Percentiles rank a stretch among this genome's conserved stretches.
phyloP scores from a whole-genome alignment of 2,888 invertebrate genomes.

The Coelinius sp. region DNA sequence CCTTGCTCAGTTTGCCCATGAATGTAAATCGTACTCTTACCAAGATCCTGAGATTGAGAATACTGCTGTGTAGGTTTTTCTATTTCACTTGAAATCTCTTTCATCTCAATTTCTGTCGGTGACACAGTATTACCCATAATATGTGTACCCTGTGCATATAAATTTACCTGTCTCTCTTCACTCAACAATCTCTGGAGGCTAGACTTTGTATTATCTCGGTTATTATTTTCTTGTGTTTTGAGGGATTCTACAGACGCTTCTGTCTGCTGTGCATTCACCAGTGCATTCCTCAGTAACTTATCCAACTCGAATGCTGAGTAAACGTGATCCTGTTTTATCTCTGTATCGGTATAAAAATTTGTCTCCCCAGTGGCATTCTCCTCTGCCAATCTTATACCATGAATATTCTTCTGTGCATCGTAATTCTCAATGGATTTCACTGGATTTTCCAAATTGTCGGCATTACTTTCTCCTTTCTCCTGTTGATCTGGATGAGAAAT shows the following conservation, averaged over 20 bases:
- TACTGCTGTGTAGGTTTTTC: slow-evolving; percentile 1
- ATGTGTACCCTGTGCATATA: slow-evolving; percentile 65
- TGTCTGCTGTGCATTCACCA: background rate
- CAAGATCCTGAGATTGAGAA: background rate
- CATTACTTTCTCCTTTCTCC: slow-evolving; percentile 24
- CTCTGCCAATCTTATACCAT: background rate
- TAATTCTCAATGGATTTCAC: slow-evolving; percentile 3
- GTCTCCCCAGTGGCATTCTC: background rate
- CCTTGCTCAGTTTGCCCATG: background rate
- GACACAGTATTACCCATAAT: slow-evolving; percentile 67
- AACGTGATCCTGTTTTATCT: slow-evolving; percentile 8
- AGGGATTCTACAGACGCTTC: background rate
- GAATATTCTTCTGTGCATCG: background rate
- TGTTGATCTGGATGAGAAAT: background rate
- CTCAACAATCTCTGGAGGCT: slow-evolving; percentile 9
- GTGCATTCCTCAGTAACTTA: slow-evolving; percentile 8
- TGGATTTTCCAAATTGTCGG: slow-evolving; percentile 17
- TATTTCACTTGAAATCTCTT: slow-evolving; percentile 21
- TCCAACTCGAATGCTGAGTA: background rate
- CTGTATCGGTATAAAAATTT: slow-evolving; percentile 1
- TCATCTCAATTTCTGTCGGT: slow-evolving; percentile 31
- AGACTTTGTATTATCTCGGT: slow-evolving; percentile 14
- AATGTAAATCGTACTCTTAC: slow-evolving; percentile 17
- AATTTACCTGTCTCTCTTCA: slow-evolving; percentile 49
- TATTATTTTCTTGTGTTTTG: background rate